A percentile compares a stretch with the other conserved stretches of the same genome.
phyloP scores from a whole-genome alignment of 2,888 invertebrate genomes.

The Anaspis maculata region DNA sequence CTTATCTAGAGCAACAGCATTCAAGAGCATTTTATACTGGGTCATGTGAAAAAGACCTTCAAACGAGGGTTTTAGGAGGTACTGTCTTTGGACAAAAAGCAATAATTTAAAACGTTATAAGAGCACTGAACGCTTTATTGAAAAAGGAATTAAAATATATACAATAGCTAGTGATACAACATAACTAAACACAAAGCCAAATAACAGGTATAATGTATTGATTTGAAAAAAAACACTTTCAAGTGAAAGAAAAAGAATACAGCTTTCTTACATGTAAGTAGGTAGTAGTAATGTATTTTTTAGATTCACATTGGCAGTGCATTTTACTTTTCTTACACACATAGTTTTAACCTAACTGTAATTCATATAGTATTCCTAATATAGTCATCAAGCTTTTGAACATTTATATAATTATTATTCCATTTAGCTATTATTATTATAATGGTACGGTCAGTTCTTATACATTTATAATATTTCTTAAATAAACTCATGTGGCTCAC shows the following conservation, averaged over 20 bases:
- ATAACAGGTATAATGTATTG: constrained; percentile 2
- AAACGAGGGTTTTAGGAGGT: too few relatives aligned
- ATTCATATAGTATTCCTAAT: constrained; percentile 6
- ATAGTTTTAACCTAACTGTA: constrained; percentile 17
- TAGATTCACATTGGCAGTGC: constrained; percentile 32
- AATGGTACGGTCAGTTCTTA: constrained; percentile 21
- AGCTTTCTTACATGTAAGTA: too few relatives aligned
- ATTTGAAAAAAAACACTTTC: background rate
- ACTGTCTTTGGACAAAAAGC: too few relatives aligned
- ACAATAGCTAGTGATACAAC: constrained; percentile 19
- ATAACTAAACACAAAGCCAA: constrained; percentile 9
- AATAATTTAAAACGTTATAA: too few relatives aligned
- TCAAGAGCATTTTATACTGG: too few relatives aligned
- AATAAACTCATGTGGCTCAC: too few relatives aligned
- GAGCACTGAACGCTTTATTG: constrained; percentile 39
- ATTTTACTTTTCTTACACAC: constrained; percentile 25
- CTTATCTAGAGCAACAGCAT: too few relatives aligned
- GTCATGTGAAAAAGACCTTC: too few relatives aligned
- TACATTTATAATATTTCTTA: too few relatives aligned
- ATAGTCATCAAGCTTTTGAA: constrained; percentile 14
- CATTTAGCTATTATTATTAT: constrained; percentile 8
- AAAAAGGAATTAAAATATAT: constrained; percentile 19
- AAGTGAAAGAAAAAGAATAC: too few relatives aligned
- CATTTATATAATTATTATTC: too few relatives aligned
- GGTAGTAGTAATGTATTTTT: constrained; percentile 9